A percentile compares a stretch with the other conserved stretches of the same genome.
phyloP scores from a whole-genome alignment of 1,140 invertebrate genomes.

The Condylostylus longicornis region DNA sequence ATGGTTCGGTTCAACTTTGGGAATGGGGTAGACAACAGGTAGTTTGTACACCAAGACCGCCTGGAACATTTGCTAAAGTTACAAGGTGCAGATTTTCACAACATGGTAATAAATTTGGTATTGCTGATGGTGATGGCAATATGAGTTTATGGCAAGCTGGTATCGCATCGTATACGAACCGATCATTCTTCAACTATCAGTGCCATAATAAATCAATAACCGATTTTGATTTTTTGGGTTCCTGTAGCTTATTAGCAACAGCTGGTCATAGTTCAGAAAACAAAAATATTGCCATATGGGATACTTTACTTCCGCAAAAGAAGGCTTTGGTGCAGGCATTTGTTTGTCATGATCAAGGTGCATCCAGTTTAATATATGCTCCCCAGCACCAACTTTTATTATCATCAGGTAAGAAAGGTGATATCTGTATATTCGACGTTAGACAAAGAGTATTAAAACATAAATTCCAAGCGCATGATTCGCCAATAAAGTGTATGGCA shows the following conservation, averaged over 20 bases:
- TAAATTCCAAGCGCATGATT: conserved; percentile 80
- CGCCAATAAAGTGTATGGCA: conserved; percentile 84
- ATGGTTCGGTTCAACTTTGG: conserved; percentile 94
- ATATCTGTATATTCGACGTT: conserved; percentile 89
- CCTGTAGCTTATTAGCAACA: conserved; percentile 94
- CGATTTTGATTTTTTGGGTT: conserved; percentile 95
- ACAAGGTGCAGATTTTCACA: conserved; percentile 87
- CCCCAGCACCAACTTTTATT: conserved; percentile 80
- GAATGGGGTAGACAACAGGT: conserved; percentile 91
- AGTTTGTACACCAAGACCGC: conserved; percentile 72
- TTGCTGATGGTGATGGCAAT: conserved; percentile 82
- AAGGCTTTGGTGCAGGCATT: conserved; percentile 87
- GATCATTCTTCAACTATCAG: conserved; percentile 89
- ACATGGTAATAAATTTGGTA: conserved; percentile 97
- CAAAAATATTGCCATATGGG: conserved; percentile 97
- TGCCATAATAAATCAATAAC: conserved; percentile 95
- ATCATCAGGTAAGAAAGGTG: conserved; percentile 89
- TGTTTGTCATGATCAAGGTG: conserved; percentile 82
- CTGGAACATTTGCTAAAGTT: conserved; percentile 82
- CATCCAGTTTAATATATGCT: conserved; percentile 78
- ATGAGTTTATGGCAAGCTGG: conserved; percentile 89
- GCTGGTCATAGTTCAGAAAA: conserved; percentile 93
- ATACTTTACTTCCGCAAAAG: conserved; percentile 87
- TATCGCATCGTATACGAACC: conserved; percentile 59
- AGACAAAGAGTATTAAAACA: conserved; percentile 75